Percentiles rank a stretch among this genome's conserved stretches.
Conservation (phyloP, 2,113 vertebrate species). For the Craseonycteris thonglongyai region DNA sequence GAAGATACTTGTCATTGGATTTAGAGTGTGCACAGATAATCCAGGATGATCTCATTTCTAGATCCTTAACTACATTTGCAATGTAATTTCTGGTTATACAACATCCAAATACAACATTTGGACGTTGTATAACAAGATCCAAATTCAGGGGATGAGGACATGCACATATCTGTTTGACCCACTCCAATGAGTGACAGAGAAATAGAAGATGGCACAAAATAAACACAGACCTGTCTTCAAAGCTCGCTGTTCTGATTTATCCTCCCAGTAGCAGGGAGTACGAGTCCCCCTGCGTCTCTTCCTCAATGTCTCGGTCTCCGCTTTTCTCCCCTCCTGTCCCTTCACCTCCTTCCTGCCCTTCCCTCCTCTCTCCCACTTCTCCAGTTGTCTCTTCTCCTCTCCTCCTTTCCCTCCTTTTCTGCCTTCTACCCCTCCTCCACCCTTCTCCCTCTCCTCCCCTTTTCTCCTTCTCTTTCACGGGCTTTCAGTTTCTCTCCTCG, state of each 20-base stretch:
- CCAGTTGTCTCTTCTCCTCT: fast-evolving
- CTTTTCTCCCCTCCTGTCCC: not conserved
- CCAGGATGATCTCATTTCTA: not conserved
- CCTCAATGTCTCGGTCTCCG: not conserved
- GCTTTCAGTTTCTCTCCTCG: not conserved
- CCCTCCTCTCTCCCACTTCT: too few species aligned
- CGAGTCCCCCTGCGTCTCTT: not conserved
- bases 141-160: not conserved
- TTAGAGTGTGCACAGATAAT: not conserved
- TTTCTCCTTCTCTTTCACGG: too few species aligned
- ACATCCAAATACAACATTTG: not conserved
- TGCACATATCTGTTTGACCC: not conserved
- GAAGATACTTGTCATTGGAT: not conserved
- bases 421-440: not conserved
- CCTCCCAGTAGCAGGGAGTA: not conserved
- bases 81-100: not conserved
- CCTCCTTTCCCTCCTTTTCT: fast-evolving
- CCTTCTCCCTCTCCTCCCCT: not conserved
- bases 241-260: not conserved
- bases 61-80: not conserved
- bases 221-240: not conserved
- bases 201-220: not conserved
- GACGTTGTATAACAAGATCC: not conserved
- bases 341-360: too few species aligned
- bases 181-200: not conserved